These are phyloP conservation scores for Seira ritae DNA, from an alignment of 2,888 invertebrate genomes.

Conservation along the genomic window DNA sequence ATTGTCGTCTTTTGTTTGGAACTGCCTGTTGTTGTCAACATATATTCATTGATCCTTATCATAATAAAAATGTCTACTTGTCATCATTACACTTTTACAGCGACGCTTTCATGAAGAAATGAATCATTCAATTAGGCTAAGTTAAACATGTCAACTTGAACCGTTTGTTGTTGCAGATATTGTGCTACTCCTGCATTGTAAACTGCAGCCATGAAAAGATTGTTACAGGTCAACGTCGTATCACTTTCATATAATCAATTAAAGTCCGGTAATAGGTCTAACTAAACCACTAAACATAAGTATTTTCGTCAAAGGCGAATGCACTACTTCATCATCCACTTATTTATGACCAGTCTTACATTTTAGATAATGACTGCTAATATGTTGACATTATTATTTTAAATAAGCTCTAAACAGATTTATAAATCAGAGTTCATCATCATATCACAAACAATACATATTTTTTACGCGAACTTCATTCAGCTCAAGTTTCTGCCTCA, in stretches of 20 bases:
- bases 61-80: slow-evolving; percentile 18
- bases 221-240: slow-evolving; percentile 37
- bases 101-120: slow-evolving; percentile 31
- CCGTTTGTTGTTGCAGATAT: background rate
- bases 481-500: slow-evolving; percentile 11
- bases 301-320: too few species aligned
- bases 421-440: slow-evolving; percentile 52
- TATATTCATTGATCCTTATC: slow-evolving; percentile 23
- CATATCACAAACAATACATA: slow-evolving; percentile 8
- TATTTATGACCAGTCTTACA: too few species aligned
- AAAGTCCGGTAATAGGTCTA: background rate
- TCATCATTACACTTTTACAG: slow-evolving; percentile 7
- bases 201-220: background rate
- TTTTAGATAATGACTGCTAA: background rate
- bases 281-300: too few species aligned
- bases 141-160: slow-evolving; percentile 45
- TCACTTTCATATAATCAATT: slow-evolving; percentile 45
- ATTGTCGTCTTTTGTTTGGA: background rate
- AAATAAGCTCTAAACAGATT: background rate
- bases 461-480: background rate
- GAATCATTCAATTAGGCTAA: slow-evolving; percentile 53
- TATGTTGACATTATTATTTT: background rate
- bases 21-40: background rate
- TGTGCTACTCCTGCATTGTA: background rate
- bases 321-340: slow-evolving; percentile 4